Conservation (phyloP, 1,140 invertebrate species). For the Plectus sambesii region DNA sequence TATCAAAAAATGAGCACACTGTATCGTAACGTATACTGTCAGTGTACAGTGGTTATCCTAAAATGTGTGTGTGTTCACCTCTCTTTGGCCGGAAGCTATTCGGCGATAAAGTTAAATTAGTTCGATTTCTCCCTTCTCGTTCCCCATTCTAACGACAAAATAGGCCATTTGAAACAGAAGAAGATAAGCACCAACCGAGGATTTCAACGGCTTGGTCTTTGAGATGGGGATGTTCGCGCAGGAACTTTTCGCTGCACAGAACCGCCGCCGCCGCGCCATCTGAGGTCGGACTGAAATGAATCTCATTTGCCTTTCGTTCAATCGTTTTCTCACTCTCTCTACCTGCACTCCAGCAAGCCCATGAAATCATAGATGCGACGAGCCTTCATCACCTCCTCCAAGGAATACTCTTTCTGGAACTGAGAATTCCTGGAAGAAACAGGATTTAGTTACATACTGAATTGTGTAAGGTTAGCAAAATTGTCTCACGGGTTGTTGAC, state of each 20-base stretch:
- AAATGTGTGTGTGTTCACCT: too few relatives aligned
- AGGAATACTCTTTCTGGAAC: slow-evolving; percentile 71
- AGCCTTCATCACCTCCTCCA: slow-evolving; percentile 76
- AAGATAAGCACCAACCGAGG: slow-evolving; percentile 47
- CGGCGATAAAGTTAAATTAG: too few relatives aligned
- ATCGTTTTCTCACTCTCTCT: slow-evolving; percentile 12
- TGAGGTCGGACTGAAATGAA: slow-evolving; percentile 63
- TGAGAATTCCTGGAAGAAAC: slow-evolving; percentile 69
- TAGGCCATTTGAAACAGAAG: not conserved
- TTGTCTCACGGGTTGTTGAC: slow-evolving; percentile 70
- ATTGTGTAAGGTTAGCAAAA: too few relatives aligned
- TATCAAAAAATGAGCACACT: too few relatives aligned
- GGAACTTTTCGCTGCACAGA: slow-evolving; percentile 78
- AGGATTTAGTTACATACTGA: too few relatives aligned
- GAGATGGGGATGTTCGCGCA: slow-evolving; percentile 61
- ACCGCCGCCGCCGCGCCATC: slow-evolving; percentile 86
- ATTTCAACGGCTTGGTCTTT: slow-evolving; percentile 79
- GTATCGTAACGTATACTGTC: too few relatives aligned
- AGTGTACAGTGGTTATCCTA: too few relatives aligned
- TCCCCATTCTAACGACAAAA: not conserved
- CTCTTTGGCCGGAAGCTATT: too few relatives aligned
- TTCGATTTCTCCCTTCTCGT: too few relatives aligned
- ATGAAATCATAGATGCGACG: slow-evolving; percentile 72
- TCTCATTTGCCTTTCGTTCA: too few relatives aligned
- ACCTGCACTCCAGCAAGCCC: slow-evolving; percentile 89